Evolutionary conservation across 2,113 vertebrate genomes (phyloP).

Genomic region (Diadophis punctatus): DNA sequence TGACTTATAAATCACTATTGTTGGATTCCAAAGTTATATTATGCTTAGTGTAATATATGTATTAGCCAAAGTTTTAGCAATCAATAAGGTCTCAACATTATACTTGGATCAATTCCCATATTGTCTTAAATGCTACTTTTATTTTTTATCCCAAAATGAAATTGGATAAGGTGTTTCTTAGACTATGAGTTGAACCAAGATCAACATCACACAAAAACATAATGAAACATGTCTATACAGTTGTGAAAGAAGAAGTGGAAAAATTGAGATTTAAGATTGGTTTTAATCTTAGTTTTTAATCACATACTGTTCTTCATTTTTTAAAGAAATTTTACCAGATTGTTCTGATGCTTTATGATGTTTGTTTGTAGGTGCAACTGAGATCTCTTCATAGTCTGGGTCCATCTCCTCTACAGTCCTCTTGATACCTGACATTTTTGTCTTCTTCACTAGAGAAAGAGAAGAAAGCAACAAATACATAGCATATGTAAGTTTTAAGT

Average conservation of each 20-base stretch:
- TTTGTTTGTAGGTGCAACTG: conserved; percentile 81
- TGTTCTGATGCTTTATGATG: conserved; percentile 84
- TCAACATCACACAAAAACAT: not conserved
- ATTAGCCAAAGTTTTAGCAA: not conserved
- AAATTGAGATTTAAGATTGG: not conserved
- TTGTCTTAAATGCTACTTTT: not conserved
- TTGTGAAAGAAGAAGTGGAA: not conserved
- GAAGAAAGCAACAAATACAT: not conserved
- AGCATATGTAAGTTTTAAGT: not conserved
- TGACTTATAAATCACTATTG: not conserved
- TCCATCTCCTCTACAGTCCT: conserved; percentile 88
- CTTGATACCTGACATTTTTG: conserved; percentile 91
- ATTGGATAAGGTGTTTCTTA: not conserved
- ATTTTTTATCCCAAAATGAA: not conserved
- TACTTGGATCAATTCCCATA: not conserved
- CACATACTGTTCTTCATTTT: not conserved
- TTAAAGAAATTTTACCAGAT: conserved; percentile 73
- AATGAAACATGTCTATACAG: not conserved
- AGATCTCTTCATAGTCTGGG: conserved; percentile 93
- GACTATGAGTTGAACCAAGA: not conserved
- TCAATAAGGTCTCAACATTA: not conserved
- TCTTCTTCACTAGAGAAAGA: not conserved
- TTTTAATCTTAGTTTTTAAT: not conserved
- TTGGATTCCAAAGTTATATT: not conserved
- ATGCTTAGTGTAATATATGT: not conserved